Evolutionary conservation across 2,797 vertebrate genomes (phyloP).

Genomic region (Atherinosoma microstoma): DNA sequence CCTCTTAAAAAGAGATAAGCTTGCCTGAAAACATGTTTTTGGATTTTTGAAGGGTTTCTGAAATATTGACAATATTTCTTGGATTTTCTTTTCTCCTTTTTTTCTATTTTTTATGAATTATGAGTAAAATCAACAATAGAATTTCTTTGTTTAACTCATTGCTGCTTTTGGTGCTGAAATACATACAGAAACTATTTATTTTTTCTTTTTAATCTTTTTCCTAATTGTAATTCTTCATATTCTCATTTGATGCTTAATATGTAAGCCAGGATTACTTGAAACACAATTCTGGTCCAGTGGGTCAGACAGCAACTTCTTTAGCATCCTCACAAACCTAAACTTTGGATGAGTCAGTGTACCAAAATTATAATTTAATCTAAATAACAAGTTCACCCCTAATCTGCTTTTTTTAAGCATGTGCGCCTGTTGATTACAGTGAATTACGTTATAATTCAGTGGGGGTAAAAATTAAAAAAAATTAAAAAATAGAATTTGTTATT

Average conservation of each 20-base stretch:
- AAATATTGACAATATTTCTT: background rate
- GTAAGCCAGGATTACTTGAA: background rate
- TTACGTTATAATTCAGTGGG: too few relatives aligned
- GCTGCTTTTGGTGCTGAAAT: too few relatives aligned
- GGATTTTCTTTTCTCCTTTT: background rate
- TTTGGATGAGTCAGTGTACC: background rate
- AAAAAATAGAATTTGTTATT: too few relatives aligned
- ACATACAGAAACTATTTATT: background rate
- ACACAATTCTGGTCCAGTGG: background rate
- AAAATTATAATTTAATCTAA: too few relatives aligned
- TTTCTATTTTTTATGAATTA: background rate
- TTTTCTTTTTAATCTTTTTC: background rate
- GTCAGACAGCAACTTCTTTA: background rate
- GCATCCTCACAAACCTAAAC: background rate
- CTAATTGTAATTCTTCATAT: background rate
- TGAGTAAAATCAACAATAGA: background rate
- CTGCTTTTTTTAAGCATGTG: too few relatives aligned
- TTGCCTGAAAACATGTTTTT: background rate
- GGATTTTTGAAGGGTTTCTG: background rate
- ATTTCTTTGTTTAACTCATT: background rate
- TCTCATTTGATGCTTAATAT: background rate
- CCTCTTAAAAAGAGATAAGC: background rate
- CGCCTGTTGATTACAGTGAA: too few relatives aligned
- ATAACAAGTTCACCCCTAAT: too few relatives aligned
- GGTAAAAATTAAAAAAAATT: too few relatives aligned